A percentile compares a stretch with the other conserved stretches of the same genome.
Conservation (phyloP, 2,888 invertebrate species). For the Eilema griseolum region DNA sequence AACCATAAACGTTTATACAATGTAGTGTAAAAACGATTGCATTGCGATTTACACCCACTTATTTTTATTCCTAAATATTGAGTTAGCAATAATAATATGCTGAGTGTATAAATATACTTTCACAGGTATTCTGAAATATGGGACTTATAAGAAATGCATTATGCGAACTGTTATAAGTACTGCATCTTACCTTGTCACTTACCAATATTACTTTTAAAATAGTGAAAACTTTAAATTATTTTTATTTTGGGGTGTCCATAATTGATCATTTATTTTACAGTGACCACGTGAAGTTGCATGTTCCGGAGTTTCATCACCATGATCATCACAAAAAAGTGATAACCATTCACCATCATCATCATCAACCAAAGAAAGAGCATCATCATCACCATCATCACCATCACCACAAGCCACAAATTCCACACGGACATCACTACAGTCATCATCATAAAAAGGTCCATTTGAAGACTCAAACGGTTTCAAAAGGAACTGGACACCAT, state of each 20-base stretch:
- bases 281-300: constrained; percentile 86
- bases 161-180: constrained; percentile 7
- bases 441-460: constrained; percentile 78
- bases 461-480: constrained; percentile 72
- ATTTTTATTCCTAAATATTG: background rate
- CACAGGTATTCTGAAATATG: background rate
- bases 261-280: constrained; percentile 69
- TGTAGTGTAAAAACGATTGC: background rate
- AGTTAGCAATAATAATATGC: background rate
- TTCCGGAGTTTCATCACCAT: constrained; percentile 88
- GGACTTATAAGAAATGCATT: background rate
- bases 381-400: constrained; percentile 76
- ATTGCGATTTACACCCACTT: constrained; percentile 1
- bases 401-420: constrained; percentile 64
- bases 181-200: background rate
- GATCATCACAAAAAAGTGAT: constrained; percentile 88
- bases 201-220: background rate
- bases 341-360: constrained; percentile 85
- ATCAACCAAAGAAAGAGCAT: constrained; percentile 81
- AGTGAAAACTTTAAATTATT: too few species aligned
- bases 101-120: background rate
- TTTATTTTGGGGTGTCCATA: constrained; percentile 9
- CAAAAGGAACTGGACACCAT: constrained; percentile 54
- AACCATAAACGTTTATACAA: background rate
- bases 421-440: constrained; percentile 69